Evolutionary conservation across 30 jellyfish, hydroid and myxozoan species (phyloP).

Genomic region (Hydra vulgaris): DNA sequence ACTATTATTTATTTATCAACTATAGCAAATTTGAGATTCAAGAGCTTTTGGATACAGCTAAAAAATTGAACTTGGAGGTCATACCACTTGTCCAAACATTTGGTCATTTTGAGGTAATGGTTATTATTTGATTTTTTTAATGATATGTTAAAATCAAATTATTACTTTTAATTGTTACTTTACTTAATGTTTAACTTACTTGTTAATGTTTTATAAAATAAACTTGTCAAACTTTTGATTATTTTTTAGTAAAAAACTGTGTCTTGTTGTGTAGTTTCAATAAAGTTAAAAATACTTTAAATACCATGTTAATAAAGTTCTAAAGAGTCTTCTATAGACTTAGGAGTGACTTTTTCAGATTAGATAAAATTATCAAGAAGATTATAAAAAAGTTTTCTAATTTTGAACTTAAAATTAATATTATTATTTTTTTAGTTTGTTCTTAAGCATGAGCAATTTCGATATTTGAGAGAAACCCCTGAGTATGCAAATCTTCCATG

Average conservation of each 20-base stretch:
- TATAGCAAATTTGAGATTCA: slow-evolving; percentile 21
- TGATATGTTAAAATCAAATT: neutral
- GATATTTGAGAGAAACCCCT: slow-evolving; percentile 43
- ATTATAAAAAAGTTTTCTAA: neutral
- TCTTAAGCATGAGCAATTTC: slow-evolving; percentile 34
- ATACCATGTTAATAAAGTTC: no score
- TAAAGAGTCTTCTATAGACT: no score
- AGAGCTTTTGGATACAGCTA: slow-evolving; percentile 14
- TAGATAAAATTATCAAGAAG: neutral
- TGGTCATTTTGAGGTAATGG: slow-evolving; percentile 48
- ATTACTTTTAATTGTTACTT: neutral
- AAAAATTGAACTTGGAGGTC: slow-evolving; percentile 14
- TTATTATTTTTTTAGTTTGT: slow-evolving; percentile 24
- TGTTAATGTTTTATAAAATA: no score
- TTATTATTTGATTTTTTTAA: neutral
- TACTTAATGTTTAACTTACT: neutral
- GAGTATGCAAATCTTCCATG: slow-evolving; percentile 45
- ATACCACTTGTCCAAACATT: slow-evolving; percentile 47
- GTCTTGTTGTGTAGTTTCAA: no score
- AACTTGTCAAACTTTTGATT: no score
- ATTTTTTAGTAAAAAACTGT: no score
- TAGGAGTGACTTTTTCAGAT: neutral
- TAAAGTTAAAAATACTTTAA: no score
- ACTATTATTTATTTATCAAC: no score
- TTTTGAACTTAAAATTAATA: neutral